phyloP scores from a whole-genome alignment of 2,888 invertebrate genomes.

The Eucriotettix oculatus region DNA sequence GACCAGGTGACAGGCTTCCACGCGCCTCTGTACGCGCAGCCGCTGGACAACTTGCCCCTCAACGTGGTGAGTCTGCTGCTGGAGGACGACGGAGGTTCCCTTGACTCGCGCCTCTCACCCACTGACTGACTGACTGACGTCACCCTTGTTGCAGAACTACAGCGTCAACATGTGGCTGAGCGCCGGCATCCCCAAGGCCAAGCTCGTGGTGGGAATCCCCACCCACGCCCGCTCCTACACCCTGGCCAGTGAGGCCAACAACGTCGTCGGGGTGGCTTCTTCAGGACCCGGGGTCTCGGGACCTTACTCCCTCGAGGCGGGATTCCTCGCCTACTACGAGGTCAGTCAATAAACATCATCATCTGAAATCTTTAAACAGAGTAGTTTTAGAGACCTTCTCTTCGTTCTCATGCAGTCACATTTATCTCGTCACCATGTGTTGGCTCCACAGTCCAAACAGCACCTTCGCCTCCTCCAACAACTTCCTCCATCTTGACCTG shows the following conservation, averaged over 20 bases:
- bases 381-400: too few relatives aligned
- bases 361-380: too few relatives aligned
- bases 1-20: slow-evolving; percentile 4
- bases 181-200: slow-evolving; percentile 22
- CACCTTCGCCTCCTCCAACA: too few relatives aligned
- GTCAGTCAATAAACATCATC: too few relatives aligned
- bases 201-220: slow-evolving; percentile 28
- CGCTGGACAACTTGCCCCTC: not conserved
- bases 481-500: too few relatives aligned
- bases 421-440: too few relatives aligned
- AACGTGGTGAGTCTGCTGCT: not conserved
- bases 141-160: slow-evolving; percentile 18
- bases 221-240: slow-evolving; percentile 26
- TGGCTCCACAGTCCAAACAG: too few relatives aligned
- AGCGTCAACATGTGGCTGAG: slow-evolving; percentile 25
- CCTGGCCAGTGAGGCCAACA: slow-evolving; percentile 16
- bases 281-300: slow-evolving; percentile 41
- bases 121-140: too few relatives aligned
- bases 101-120: too few relatives aligned
- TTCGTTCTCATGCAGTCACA: too few relatives aligned
- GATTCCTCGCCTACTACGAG: slow-evolving; percentile 56
- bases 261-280: slow-evolving; percentile 35
- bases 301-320: slow-evolving; percentile 40
- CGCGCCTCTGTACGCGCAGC: not conserved
- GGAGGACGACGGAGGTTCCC: slow-evolving; percentile 2